Conservation (phyloP, 2,888 invertebrate genomes). For the Chymomyza procnemis region DNA sequence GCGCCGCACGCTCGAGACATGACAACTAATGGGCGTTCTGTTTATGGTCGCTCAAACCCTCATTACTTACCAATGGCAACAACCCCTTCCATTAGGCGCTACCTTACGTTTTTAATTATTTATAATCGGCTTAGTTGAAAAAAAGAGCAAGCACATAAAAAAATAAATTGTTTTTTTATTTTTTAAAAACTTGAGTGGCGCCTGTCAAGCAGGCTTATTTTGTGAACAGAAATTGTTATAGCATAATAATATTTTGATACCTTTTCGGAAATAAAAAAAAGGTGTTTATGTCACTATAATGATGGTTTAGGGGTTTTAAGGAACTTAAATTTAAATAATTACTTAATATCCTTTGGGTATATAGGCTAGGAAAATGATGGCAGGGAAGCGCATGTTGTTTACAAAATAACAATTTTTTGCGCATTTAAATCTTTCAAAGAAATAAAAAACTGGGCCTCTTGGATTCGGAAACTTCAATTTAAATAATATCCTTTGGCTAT, state of each 20-base stretch:
- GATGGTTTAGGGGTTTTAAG: conserved; percentile 1
- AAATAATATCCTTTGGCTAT: too few species aligned
- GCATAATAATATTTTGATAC: conserved; percentile 26
- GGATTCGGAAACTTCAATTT: too few species aligned
- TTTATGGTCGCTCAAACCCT: conserved; percentile 65
- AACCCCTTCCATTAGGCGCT: conserved; percentile 30
- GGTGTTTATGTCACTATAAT: conserved; percentile 37
- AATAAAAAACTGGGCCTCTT: too few species aligned
- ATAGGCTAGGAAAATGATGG: too few species aligned
- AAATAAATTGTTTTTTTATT: conserved; percentile 18
- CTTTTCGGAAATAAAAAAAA: conserved; percentile 11
- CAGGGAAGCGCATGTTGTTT: too few species aligned
- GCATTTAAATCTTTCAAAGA: too few species aligned
- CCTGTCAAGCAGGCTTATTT: conserved; percentile 39
- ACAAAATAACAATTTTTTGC: too few species aligned
- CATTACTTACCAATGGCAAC: conserved; percentile 53
- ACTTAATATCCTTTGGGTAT: neutral
- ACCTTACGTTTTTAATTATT: conserved; percentile 54
- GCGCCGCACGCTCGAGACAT: conserved; percentile 45
- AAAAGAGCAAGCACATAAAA: conserved; percentile 18
- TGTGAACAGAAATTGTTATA: conserved; percentile 21
- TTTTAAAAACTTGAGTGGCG: conserved; percentile 43
- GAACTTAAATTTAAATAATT: neutral
- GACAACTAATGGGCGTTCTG: conserved; percentile 69
- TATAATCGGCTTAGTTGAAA: conserved; percentile 60